Base-by-base conservation (phyloP, 2,888 invertebrate species). In the Synergus itoensis region DNA sequence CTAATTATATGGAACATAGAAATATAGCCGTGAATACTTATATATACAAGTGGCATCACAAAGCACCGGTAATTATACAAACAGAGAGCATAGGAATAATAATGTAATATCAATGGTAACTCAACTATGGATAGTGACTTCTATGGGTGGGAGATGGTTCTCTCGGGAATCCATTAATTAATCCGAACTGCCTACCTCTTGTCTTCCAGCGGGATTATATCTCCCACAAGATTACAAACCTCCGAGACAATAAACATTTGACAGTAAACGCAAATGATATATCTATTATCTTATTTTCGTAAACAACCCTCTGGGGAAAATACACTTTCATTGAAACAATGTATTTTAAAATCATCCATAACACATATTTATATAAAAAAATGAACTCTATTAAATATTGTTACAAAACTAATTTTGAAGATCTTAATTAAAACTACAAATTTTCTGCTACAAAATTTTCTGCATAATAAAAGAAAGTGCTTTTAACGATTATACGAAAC, bases 81-180 rank as follows among this genome's bases (percentile, higher is more conserved):
- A 73, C 53, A 53, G 16, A 65, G 40, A 73, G 45, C 48, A 36
- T 18, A 67, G 53, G 73, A 78, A 77, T 65, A 41, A 80, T 64
- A 75, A 43, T 64, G 75, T 21, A 36, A 67, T 73, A 76, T 41
- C 41, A 41, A 9, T 41, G 63, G 48, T 18, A 76, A 76, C 41
- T 76, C 62, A 76, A 53, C 53, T 45, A 62, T 76, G 43, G 69
- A 48, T 69, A 69, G 28, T 67, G 73, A 73, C 73, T 73, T 73
- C 36, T 45, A 28, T 28, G 60, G 62, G 69, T 69, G 60, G 65
- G 43, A 28, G 48, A 41, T 57, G 67, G 79, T 73, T 69, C 76
- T 53, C 79, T 40, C 62, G 77, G 69, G 75, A 80, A 65, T 84
- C 84, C 85, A 85, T 84, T 86, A 85, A 86, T 87, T 86, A 86